Conservation (phyloP, 2,113 vertebrate species). For the Actenoides lindsayi region DNA sequence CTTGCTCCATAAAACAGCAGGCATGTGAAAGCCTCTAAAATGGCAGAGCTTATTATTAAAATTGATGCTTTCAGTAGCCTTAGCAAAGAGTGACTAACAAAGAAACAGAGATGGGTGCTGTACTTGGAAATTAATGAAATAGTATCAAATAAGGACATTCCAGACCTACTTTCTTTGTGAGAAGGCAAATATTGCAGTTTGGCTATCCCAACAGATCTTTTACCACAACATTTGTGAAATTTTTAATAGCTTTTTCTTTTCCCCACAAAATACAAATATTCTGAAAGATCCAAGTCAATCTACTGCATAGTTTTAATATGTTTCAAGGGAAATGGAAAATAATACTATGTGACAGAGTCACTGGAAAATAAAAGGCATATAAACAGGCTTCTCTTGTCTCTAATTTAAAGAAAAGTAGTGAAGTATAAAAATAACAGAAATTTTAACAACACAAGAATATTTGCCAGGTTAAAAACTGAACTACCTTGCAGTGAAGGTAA, state of each 20-base stretch:
- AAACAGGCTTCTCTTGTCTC: not conserved
- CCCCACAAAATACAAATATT: not conserved
- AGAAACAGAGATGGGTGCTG: not conserved
- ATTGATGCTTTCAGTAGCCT: not conserved
- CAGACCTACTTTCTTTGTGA: not conserved
- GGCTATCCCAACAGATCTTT: not conserved
- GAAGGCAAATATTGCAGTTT: not conserved
- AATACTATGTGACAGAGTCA: not conserved
- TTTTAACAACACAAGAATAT: not conserved
- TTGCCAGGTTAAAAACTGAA: not conserved
- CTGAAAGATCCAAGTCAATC: not conserved
- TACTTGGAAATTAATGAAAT: not conserved
- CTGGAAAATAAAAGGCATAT: not conserved
- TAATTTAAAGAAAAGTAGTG: not conserved
- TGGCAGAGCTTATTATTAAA: not conserved
- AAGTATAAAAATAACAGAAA: not conserved
- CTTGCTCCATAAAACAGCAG: slow-evolving; percentile 9
- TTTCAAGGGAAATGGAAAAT: not conserved
- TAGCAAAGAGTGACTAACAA: not conserved
- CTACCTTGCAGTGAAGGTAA: not conserved
- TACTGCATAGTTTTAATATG: not conserved
- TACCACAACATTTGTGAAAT: not conserved
- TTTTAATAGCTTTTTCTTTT: not conserved
- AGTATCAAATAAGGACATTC: not conserved
- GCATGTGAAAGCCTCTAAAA: not conserved